A percentile compares a stretch with the other conserved stretches of the same genome.
Conservation (phyloP, 2,888 invertebrate genomes). For the Tetrapedia diversipes region DNA sequence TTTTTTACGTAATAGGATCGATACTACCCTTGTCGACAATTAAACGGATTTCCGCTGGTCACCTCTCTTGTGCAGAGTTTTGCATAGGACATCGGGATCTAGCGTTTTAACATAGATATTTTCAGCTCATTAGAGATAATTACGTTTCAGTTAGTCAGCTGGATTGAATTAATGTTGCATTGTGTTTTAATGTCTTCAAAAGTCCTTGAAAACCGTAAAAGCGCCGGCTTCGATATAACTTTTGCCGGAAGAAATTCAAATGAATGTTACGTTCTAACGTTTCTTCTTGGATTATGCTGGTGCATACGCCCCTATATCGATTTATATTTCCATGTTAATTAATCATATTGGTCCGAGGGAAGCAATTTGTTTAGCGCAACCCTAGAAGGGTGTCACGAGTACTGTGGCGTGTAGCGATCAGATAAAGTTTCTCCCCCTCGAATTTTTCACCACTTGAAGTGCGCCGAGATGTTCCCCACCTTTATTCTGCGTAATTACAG, state of each 20-base stretch:
- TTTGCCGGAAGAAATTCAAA: neutral
- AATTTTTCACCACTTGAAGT: constrained; percentile 28
- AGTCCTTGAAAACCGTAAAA: no score
- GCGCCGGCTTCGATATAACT: neutral
- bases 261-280: no score
- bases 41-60: constrained; percentile 23
- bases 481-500: constrained; percentile 22
- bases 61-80: neutral
- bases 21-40: constrained; percentile 31
- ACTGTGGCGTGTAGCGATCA: constrained; percentile 40
- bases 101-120: neutral
- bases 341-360: constrained; percentile 49
- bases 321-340: constrained; percentile 44
- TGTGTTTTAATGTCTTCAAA: no score
- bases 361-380: constrained; percentile 41
- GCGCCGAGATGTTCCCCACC: constrained; percentile 8
- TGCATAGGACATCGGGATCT: neutral
- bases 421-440: constrained; percentile 44
- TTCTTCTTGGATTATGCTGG: neutral
- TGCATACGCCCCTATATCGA: constrained; percentile 23
- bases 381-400: constrained; percentile 40
- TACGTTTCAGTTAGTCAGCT: no score
- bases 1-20: constrained; percentile 39
- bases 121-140: neutral
- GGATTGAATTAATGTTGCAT: no score